Evolutionary conservation across 2,888 invertebrate genomes (phyloP).

Genomic region (Rhopalosiphum nymphaeae): DNA sequence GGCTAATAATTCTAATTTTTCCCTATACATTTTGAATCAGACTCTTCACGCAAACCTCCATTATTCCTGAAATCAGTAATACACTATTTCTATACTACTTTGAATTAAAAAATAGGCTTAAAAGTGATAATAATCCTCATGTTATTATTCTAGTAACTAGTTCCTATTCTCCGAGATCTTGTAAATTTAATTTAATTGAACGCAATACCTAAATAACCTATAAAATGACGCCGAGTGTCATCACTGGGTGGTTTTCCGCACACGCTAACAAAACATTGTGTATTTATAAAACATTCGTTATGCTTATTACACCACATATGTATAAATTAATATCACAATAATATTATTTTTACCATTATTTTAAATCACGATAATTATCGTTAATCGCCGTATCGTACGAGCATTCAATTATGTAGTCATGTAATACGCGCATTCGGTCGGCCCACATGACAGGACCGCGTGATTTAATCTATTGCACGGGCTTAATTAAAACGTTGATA

Average conservation of each 20-base stretch:
- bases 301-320: too few relatives aligned
- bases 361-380: background rate
- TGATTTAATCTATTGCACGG: background rate
- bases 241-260: too few relatives aligned
- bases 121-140: background rate
- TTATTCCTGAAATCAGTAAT: background rate
- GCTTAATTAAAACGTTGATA: constrained; percentile 14
- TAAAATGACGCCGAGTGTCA: too few relatives aligned
- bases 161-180: too few relatives aligned
- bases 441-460: background rate
- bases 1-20: background rate
- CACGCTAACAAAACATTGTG: too few relatives aligned
- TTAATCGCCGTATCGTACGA: background rate
- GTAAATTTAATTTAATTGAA: too few relatives aligned
- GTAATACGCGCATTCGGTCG: background rate
- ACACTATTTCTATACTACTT: background rate
- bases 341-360: background rate
- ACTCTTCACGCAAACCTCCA: background rate
- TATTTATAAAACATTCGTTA: too few relatives aligned
- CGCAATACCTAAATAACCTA: too few relatives aligned
- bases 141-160: too few relatives aligned
- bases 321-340: background rate
- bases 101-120: background rate
- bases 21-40: background rate
- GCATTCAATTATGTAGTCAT: background rate